Evolutionary conservation across 2,113 vertebrate species (phyloP).

Genomic region (Zapus hudsonius): DNA sequence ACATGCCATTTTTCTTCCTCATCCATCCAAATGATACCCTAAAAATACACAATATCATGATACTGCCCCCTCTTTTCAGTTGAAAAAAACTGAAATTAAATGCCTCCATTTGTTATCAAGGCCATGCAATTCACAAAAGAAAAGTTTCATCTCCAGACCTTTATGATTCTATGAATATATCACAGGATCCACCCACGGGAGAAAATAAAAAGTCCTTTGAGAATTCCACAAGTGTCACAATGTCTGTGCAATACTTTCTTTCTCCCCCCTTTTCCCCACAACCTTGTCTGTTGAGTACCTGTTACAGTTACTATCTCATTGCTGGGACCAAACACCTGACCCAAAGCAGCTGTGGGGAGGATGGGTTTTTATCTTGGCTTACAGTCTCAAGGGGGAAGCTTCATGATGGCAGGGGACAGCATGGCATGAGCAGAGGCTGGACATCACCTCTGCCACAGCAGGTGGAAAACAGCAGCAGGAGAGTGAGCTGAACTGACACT

Average conservation of each 20-base stretch:
- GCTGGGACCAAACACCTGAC: too few relatives aligned
- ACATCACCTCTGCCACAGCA: too few relatives aligned
- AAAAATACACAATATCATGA: not conserved
- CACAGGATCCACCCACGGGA: not conserved
- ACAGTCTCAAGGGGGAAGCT: too few relatives aligned
- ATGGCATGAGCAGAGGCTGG: too few relatives aligned
- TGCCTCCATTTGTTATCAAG: constrained; percentile 6
- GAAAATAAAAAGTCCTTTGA: not conserved
- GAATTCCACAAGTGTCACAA: not conserved
- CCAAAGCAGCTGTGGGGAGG: too few relatives aligned
- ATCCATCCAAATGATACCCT: not conserved
- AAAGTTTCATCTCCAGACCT: not conserved
- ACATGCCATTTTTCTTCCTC: not conserved
- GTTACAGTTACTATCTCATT: too few relatives aligned
- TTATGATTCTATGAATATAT: not conserved
- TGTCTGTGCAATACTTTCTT: not conserved
- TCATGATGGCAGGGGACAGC: too few relatives aligned
- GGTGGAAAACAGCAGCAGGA: too few relatives aligned
- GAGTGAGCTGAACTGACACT: too few relatives aligned
- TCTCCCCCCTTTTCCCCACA: not conserved
- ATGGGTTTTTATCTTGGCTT: too few relatives aligned
- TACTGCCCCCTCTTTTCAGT: not conserved
- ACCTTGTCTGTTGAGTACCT: not conserved
- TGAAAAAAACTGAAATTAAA: constrained; percentile 27
- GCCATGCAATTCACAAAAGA: not conserved